Conservation (phyloP, 2,797 vertebrate species). For the Columba guinea region DNA sequence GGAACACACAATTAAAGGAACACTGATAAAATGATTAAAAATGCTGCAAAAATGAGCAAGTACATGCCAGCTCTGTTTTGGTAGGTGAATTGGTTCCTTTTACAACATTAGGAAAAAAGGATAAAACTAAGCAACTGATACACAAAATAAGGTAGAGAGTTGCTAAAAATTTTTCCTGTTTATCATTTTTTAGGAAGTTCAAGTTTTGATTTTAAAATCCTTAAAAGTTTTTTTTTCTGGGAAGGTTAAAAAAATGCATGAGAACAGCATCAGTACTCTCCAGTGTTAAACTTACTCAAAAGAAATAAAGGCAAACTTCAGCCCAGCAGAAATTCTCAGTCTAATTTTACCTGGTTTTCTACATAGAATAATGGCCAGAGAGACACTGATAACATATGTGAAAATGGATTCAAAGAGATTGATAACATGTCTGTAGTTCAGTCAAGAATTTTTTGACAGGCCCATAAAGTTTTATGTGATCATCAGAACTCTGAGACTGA, state of each 20-base stretch:
- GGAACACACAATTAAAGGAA: not conserved
- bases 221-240: not conserved
- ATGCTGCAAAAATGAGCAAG: not conserved
- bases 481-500: slow-evolving; percentile 6
- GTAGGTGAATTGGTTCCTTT: not conserved
- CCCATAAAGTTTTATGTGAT: slow-evolving; percentile 25
- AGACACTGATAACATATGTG: not conserved
- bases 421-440: slow-evolving; percentile 21
- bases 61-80: not conserved
- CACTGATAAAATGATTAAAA: not conserved
- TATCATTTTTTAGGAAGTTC: not conserved
- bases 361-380: not conserved
- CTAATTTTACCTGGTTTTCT: not conserved
- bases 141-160: not conserved
- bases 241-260: not conserved
- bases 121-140: not conserved
- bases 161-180: not conserved
- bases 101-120: not conserved
- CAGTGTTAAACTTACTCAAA: not conserved
- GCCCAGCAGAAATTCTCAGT: not conserved
- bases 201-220: not conserved
- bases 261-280: not conserved
- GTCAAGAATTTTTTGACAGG: slow-evolving; percentile 23
- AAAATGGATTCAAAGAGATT: not conserved
- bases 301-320: not conserved